Evolutionary conservation across 2,797 vertebrate genomes (phyloP).

Genomic region (Mionectes olivaceus): DNA sequence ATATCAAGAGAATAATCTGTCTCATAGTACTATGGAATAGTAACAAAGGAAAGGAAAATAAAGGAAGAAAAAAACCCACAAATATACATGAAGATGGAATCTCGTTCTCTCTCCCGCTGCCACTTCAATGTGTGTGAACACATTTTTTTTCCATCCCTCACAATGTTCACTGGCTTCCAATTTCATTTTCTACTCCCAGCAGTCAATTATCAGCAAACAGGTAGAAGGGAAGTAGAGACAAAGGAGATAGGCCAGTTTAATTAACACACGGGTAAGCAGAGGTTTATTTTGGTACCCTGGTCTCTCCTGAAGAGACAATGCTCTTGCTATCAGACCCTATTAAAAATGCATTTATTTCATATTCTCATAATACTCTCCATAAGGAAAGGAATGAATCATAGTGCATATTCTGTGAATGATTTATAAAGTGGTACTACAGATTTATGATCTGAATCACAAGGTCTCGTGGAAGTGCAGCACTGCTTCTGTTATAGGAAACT

Average conservation of each 20-base stretch:
- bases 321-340: slow-evolving; percentile 28
- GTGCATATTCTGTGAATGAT: slow-evolving; percentile 54
- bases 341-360: slow-evolving; percentile 68
- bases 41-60: neutral
- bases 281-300: slow-evolving; percentile 28
- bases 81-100: neutral
- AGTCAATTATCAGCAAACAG: slow-evolving; percentile 45
- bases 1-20: neutral
- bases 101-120: neutral
- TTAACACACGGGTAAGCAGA: slow-evolving; percentile 38
- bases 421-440: slow-evolving; percentile 46
- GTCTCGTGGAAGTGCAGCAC: neutral
- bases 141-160: neutral
- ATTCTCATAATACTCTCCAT: slow-evolving; percentile 31
- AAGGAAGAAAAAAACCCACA: neutral
- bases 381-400: slow-evolving; percentile 36
- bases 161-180: neutral
- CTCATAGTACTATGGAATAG: neutral
- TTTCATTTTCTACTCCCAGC: slow-evolving; percentile 43
- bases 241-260: slow-evolving; percentile 42
- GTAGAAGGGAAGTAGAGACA: slow-evolving; percentile 29
- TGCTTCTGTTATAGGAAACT: neutral
- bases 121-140: neutral
- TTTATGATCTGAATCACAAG: slow-evolving; percentile 11
- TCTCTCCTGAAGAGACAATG: neutral